These are phyloP conservation scores for Leuciscus idus DNA, from an alignment of 2,113 vertebrate genomes.

Conservation along the genomic window DNA sequence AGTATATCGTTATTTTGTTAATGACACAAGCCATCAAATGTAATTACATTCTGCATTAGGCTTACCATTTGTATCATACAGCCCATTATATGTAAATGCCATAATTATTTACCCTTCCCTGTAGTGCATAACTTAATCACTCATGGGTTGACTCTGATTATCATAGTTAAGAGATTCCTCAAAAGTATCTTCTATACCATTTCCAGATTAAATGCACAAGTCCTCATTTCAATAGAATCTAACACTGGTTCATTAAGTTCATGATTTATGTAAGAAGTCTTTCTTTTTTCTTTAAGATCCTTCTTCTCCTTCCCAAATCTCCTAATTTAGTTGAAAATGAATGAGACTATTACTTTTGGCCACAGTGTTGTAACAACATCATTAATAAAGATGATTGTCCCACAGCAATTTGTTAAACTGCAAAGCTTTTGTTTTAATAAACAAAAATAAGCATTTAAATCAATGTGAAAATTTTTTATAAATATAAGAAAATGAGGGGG, in stretches of 20 bases:
- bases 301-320: constrained; percentile 10
- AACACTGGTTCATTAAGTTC: constrained; percentile 36
- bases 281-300: background rate
- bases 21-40: constrained; percentile 1
- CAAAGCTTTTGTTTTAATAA: constrained; percentile 21
- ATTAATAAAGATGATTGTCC: constrained; percentile 35
- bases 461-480: background rate
- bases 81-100: constrained; percentile 25
- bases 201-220: constrained; percentile 23
- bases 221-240: constrained; percentile 22
- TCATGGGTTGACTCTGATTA: constrained; percentile 3
- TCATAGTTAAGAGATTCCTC: background rate
- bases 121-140: background rate
- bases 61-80: background rate
- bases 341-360: constrained; percentile 20
- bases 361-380: constrained; percentile 34
- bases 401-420: constrained; percentile 1
- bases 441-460: background rate
- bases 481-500: background rate
- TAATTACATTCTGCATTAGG: constrained; percentile 28
- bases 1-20: constrained; percentile 4
- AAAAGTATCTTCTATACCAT: background rate
- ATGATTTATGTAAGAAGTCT: constrained; percentile 30
- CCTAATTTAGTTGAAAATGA: constrained; percentile 23
- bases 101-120: constrained; percentile 11